A percentile compares a stretch with the other conserved stretches of the same genome.
Evolutionary conservation across 2,797 vertebrate genomes (phyloP).

Genomic region (Anolis apletophallus): DNA sequence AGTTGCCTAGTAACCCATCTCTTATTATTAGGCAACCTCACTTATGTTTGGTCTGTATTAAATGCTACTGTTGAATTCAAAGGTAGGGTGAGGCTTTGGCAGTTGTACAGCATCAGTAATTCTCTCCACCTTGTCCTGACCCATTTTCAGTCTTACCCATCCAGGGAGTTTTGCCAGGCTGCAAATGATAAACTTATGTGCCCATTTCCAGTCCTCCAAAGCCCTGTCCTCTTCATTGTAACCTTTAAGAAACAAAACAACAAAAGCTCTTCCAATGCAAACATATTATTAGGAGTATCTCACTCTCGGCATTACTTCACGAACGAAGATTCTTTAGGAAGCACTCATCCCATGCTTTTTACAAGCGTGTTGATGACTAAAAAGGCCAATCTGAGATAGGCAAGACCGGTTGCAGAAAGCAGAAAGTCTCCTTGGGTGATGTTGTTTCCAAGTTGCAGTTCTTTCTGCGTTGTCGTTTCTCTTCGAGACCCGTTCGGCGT

Average conservation of each 20-base stretch:
- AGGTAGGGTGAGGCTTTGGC: conserved; percentile 65
- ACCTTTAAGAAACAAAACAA: conserved; percentile 51
- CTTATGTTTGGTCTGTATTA: conserved; percentile 43
- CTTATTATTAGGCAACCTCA: conserved; percentile 58
- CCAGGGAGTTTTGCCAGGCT: conserved; percentile 50
- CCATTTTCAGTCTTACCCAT: conserved; percentile 60
- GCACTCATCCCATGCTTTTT: no score
- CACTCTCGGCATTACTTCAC: no score
- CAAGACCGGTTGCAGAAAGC: no score
- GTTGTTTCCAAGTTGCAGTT: no score
- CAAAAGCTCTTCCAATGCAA: conserved; percentile 55
- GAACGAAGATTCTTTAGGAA: no score
- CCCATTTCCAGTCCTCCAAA: conserved; percentile 40
- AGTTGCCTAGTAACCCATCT: conserved; percentile 60
- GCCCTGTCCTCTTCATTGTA: conserved; percentile 51
- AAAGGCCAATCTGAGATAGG: no score
- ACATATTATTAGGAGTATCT: conserved; percentile 31
- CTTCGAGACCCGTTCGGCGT: no score
- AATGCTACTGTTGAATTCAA: conserved; percentile 59
- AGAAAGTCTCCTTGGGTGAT: no score
- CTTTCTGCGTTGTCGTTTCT: no score
- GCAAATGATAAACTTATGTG: conserved; percentile 47
- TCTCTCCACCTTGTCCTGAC: conserved; percentile 54
- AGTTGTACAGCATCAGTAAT: conserved; percentile 14
- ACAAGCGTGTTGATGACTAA: no score